A percentile compares a stretch with the other conserved stretches of the same genome.
These are phyloP conservation scores for Brassicogethes aeneus DNA, from an alignment of 2,888 invertebrate genomes.

Conservation along the genomic window DNA sequence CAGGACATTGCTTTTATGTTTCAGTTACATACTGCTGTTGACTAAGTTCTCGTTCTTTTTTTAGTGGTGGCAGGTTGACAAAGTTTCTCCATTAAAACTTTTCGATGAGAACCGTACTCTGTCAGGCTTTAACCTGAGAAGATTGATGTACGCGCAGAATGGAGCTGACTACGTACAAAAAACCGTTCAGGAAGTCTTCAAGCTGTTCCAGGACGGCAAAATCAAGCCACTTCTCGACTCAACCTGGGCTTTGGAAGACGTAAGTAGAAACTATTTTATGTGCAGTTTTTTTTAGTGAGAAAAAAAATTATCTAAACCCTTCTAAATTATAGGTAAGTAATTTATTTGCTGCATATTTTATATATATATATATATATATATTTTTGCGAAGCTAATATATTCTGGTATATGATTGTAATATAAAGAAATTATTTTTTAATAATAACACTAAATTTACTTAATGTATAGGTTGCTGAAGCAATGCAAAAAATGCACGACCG, in stretches of 20 bases:
- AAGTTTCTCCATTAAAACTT: constrained; percentile 78
- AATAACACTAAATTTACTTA: background rate
- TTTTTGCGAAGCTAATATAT: too few relatives aligned
- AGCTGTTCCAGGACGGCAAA: constrained; percentile 67
- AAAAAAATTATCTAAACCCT: background rate
- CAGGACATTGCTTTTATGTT: too few relatives aligned
- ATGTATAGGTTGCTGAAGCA: constrained; percentile 65
- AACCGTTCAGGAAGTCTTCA: constrained; percentile 63
- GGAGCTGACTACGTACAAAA: constrained; percentile 61
- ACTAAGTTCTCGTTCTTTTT: too few relatives aligned
- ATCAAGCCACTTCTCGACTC: constrained; percentile 79
- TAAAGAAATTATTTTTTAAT: constrained; percentile 4
- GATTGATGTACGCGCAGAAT: constrained; percentile 71
- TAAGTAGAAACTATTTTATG: constrained; percentile 45
- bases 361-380: too few relatives aligned
- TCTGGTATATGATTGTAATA: too few relatives aligned
- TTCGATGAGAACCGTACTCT: constrained; percentile 84
- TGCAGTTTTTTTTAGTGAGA: constrained; percentile 5
- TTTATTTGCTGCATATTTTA: too few relatives aligned
- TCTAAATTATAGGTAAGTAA: background rate
- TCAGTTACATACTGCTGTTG: too few relatives aligned
- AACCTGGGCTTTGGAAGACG: constrained; percentile 81
- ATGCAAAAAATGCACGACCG: constrained; percentile 92
- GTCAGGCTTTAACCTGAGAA: constrained; percentile 74
- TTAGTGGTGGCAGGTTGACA: constrained; percentile 90